Conservation (phyloP, 1,140 invertebrate species). For the Lepidurus arcticus region DNA sequence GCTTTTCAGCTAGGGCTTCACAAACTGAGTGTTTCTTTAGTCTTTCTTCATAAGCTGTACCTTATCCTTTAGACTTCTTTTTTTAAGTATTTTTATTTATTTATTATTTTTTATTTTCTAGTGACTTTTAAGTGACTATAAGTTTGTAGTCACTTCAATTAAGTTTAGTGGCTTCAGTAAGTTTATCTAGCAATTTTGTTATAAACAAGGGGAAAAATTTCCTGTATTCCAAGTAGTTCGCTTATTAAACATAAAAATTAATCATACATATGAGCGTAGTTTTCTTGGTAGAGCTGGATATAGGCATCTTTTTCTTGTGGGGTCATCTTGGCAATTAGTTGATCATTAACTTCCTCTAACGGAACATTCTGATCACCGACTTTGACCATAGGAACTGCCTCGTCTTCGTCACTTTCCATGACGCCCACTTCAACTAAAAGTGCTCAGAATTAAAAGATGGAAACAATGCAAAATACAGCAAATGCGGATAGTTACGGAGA, state of each 20-base stretch:
- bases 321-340: conserved; percentile 83
- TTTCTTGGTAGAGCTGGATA: conserved; percentile 88
- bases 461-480: conserved; percentile 29
- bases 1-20: no score
- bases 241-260: background rate
- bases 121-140: no score
- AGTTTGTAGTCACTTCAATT: no score
- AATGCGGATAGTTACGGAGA: conserved; percentile 41
- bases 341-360: conserved; percentile 72
- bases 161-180: background rate
- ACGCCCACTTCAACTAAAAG: conserved; percentile 53
- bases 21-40: no score
- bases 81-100: no score
- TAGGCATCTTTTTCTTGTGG: conserved; percentile 87
- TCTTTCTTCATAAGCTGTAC: no score
- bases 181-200: background rate
- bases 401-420: conserved; percentile 67
- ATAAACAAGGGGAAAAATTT: background rate
- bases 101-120: no score
- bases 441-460: conserved; percentile 51
- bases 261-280: conserved; percentile 52
- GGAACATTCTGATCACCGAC: conserved; percentile 73
- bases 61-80: no score
- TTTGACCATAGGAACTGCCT: conserved; percentile 70
- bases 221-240: background rate